Evolutionary conservation across 2,113 vertebrate species (phyloP).

Genomic region (Atrichornis clamosus): DNA sequence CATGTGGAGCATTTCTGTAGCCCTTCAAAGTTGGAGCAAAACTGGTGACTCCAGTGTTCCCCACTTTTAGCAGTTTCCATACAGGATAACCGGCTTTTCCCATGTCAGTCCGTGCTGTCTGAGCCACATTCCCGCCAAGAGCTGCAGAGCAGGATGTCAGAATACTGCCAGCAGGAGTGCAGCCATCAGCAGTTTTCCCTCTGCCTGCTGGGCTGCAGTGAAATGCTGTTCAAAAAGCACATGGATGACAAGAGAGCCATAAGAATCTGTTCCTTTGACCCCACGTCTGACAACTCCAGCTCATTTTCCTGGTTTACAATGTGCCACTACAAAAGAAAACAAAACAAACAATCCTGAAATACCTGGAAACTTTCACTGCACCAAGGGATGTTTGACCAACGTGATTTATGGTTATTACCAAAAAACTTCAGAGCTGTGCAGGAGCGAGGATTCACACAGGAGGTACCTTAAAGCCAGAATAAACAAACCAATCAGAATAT

Average conservation of each 20-base stretch:
- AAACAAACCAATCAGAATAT: not conserved
- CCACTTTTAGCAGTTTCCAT: fast-evolving
- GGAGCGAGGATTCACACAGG: not conserved
- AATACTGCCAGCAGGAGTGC: not conserved
- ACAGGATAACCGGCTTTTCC: not conserved
- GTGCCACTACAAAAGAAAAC: not conserved
- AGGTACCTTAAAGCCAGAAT: not conserved
- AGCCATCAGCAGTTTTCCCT: not conserved
- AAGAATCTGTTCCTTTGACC: not conserved
- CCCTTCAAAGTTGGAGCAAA: not conserved
- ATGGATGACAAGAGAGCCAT: not conserved
- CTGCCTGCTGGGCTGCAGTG: not conserved
- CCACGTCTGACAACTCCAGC: not conserved
- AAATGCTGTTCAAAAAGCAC: not conserved
- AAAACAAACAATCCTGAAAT: not conserved
- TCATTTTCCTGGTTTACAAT: not conserved
- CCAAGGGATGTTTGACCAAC: not conserved
- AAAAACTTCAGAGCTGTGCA: not conserved
- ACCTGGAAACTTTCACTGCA: not conserved
- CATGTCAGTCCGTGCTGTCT: not conserved
- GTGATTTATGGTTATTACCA: not conserved
- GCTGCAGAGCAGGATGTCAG: not conserved
- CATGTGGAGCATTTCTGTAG: not conserved
- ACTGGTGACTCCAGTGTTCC: fast-evolving
- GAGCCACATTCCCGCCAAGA: not conserved